These are phyloP conservation scores for Geotrupes spiniger DNA, from an alignment of 2,888 invertebrate species.

Conservation along the genomic window DNA sequence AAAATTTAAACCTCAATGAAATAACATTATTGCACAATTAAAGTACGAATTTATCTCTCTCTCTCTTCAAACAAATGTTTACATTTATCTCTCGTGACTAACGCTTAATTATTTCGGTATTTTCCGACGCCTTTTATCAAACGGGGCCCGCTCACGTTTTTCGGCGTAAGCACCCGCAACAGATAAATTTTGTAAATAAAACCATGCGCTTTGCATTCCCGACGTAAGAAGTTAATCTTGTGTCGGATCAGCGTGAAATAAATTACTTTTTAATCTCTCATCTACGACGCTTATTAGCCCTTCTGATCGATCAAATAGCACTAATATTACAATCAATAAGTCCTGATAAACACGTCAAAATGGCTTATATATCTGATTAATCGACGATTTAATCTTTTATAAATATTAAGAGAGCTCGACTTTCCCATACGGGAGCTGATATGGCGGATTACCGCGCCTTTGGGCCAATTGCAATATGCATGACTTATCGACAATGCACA, in stretches of 20 bases:
- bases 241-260: conserved; percentile 15
- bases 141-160: neutral
- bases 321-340: conserved; percentile 24
- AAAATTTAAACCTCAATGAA: too few species aligned
- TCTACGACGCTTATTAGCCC: conserved; percentile 19
- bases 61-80: neutral
- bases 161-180: neutral
- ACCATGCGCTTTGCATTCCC: neutral
- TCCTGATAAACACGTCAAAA: conserved; percentile 25
- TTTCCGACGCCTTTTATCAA: conserved; percentile 1
- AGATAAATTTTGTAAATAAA: conserved; percentile 4
- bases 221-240: conserved; percentile 15
- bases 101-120: neutral
- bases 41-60: neutral
- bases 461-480: conserved; percentile 12
- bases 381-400: conserved; percentile 19
- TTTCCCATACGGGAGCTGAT: conserved; percentile 15
- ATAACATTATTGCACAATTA: neutral
- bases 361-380: conserved; percentile 24
- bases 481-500: conserved; percentile 1
- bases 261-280: conserved; percentile 22
- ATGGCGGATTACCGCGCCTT: conserved; percentile 5
- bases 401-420: conserved; percentile 15
- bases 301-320: conserved; percentile 24
- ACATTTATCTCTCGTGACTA: conserved; percentile 1